phyloP scores from a whole-genome alignment of 2,797 vertebrate genomes.

The Anabas testudineus region DNA sequence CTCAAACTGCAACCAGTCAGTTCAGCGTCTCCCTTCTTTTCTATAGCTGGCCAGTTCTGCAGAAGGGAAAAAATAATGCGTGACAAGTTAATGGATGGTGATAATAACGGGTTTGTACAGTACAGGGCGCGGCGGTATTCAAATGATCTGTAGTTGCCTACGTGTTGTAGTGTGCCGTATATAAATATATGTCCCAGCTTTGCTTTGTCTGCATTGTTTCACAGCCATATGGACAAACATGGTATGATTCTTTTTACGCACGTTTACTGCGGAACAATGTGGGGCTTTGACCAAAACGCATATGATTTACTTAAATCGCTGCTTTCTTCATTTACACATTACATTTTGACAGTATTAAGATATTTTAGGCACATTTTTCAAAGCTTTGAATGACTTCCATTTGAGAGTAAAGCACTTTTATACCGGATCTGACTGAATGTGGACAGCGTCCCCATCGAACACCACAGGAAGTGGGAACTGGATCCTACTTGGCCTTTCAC shows the following conservation, averaged over 20 bases:
- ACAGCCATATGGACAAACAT: slow-evolving; percentile 7
- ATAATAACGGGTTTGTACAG: slow-evolving; percentile 70
- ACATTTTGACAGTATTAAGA: neutral
- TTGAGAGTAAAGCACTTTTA: slow-evolving; percentile 25
- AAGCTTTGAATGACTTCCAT: slow-evolving; percentile 18
- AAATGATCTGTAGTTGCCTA: slow-evolving; percentile 58
- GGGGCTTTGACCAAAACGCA: neutral
- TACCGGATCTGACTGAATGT: slow-evolving; percentile 19
- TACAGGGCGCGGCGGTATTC: slow-evolving; percentile 59
- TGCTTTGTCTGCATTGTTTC: slow-evolving; percentile 66
- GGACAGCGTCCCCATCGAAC: neutral
- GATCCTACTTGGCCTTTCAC: slow-evolving; percentile 16
- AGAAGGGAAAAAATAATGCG: slow-evolving; percentile 33
- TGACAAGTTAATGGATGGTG: slow-evolving; percentile 72
- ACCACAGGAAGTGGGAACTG: neutral
- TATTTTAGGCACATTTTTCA: slow-evolving; percentile 18
- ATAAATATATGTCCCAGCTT: slow-evolving; percentile 56
- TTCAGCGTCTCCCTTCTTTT: slow-evolving; percentile 17
- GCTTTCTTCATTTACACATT: no score
- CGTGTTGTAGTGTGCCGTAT: slow-evolving; percentile 26
- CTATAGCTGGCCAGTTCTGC: slow-evolving; percentile 26
- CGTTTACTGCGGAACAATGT: slow-evolving; percentile 15
- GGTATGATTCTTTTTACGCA: slow-evolving; percentile 2
- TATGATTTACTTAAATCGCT: neutral
- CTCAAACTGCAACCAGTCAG: slow-evolving; percentile 29